A percentile compares a stretch with the other conserved stretches of the same genome.
phyloP scores from a whole-genome alignment of 2,797 vertebrate species.

The Salmo trutta region DNA sequence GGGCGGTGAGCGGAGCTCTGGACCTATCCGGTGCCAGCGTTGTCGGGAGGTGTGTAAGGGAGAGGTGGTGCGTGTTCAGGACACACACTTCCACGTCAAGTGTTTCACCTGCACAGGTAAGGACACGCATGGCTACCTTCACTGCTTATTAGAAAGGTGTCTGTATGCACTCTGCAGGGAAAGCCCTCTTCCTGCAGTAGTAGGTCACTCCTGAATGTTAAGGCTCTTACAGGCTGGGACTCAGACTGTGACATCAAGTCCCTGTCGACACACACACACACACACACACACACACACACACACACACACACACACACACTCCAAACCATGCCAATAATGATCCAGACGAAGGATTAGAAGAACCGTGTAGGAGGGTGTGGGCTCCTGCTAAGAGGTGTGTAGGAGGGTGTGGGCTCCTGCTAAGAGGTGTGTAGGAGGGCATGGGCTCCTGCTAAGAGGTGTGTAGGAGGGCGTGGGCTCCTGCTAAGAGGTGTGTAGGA shows the following conservation, averaged over 20 bases:
- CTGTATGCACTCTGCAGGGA: background rate
- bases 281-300: constrained; percentile 13
- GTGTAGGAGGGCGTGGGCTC: no score
- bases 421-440: no score
- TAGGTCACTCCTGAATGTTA: background rate
- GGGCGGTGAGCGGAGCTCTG: constrained; percentile 75
- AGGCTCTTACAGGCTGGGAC: no score
- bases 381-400: background rate
- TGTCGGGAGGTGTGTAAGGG: constrained; percentile 95
- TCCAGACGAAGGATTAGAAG: constrained; percentile 60
- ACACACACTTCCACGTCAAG: constrained; percentile 96
- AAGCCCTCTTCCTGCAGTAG: background rate
- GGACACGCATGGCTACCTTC: constrained; percentile 30
- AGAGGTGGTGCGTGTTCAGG: constrained; percentile 96
- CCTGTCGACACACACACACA: background rate
- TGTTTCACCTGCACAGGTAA: constrained; percentile 99
- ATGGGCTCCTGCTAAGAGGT: no score
- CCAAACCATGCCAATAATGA: constrained; percentile 57
- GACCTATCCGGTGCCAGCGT: constrained; percentile 90
- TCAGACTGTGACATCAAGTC: background rate
- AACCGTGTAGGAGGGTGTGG: constrained; percentile 41
- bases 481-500: no score
- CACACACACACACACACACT: constrained; percentile 15
- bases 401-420: no score
- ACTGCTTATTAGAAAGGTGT: background rate